Percentiles rank a stretch among this genome's conserved stretches.
These are phyloP conservation scores for Cyclopterus lumpus DNA, from an alignment of 2,797 vertebrate genomes.

Conservation along the genomic window DNA sequence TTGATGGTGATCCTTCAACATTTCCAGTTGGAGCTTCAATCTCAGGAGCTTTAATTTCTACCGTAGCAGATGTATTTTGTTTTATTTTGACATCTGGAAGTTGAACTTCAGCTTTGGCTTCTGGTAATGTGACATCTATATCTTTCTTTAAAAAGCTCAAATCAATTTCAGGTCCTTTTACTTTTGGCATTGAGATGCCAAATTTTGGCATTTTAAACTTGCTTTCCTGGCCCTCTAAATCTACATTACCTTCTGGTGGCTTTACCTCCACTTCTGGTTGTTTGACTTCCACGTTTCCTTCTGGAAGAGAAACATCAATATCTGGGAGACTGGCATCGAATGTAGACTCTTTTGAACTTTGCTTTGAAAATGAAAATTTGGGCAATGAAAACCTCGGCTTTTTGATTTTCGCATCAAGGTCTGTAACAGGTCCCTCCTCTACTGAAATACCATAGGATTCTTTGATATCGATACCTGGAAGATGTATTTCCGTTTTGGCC, in stretches of 20 bases:
- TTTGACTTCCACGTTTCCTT: too few species aligned
- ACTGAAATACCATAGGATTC: too few species aligned
- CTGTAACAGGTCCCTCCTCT: too few species aligned
- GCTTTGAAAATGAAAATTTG: too few species aligned
- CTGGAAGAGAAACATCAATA: too few species aligned
- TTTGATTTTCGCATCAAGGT: too few species aligned
- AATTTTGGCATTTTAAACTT: constrained; percentile 38
- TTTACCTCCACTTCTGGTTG: constrained; percentile 11
- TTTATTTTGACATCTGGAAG: constrained; percentile 11
- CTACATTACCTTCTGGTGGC: not conserved
- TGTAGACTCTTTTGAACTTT: too few species aligned
- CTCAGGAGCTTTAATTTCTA: constrained; percentile 32
- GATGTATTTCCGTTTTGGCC: too few species aligned
- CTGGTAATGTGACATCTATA: constrained; percentile 11
- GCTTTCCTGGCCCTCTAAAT: too few species aligned
- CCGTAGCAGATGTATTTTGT: constrained; percentile 21
- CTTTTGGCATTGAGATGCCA: constrained; percentile 31
- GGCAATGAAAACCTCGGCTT: too few species aligned
- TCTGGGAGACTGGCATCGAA: too few species aligned
- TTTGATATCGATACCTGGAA: too few species aligned
- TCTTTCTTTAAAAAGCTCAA: constrained; percentile 36
- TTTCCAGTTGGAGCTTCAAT: not conserved
- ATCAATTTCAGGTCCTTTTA: constrained; percentile 31
- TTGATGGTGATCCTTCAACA: constrained; percentile 37
- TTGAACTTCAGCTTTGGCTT: constrained; percentile 13